Percentiles rank a stretch among this genome's conserved stretches.
phyloP scores from a whole-genome alignment of 2,797 vertebrate genomes.

The Darevskia nairensis region DNA sequence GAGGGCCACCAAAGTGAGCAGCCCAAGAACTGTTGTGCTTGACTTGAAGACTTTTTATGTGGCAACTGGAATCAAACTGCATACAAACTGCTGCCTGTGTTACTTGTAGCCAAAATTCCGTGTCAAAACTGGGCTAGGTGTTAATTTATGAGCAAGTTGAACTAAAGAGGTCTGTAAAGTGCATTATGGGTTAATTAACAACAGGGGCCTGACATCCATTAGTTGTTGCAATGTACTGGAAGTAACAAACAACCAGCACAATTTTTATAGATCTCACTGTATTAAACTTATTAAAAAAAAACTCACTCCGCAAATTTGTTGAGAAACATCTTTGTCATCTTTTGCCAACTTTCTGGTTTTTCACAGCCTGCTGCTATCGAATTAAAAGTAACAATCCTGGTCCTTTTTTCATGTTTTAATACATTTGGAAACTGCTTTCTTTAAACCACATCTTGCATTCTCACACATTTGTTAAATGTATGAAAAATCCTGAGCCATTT shows the following conservation, averaged over 20 bases:
- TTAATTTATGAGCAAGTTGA: not conserved
- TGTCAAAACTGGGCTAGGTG: not conserved
- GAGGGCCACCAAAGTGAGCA: not conserved
- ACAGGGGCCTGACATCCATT: not conserved
- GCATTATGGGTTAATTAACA: not conserved
- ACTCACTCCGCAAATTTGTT: conserved; percentile 51
- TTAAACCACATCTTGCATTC: conserved; percentile 45
- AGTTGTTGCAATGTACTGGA: not conserved
- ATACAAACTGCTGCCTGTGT: not conserved
- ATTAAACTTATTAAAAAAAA: conserved; percentile 45
- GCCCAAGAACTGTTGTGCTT: not conserved
- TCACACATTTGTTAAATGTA: conserved; percentile 35
- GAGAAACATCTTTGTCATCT: conserved; percentile 43
- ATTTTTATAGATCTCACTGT: conserved; percentile 48
- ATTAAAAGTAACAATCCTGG: conserved; percentile 52
- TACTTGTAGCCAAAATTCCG: too few species aligned
- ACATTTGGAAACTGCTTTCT: conserved; percentile 59
- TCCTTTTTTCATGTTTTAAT: conserved; percentile 32
- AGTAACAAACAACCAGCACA: conserved; percentile 17
- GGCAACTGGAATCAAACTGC: not conserved
- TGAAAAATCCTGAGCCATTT: conserved; percentile 49
- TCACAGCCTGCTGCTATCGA: conserved; percentile 45
- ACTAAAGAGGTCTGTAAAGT: not conserved
- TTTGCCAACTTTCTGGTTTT: conserved; percentile 49
- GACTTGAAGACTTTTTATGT: not conserved